These are phyloP conservation scores for Phrynosoma platyrhinos DNA, from an alignment of 2,113 vertebrate genomes.

Conservation along the genomic window DNA sequence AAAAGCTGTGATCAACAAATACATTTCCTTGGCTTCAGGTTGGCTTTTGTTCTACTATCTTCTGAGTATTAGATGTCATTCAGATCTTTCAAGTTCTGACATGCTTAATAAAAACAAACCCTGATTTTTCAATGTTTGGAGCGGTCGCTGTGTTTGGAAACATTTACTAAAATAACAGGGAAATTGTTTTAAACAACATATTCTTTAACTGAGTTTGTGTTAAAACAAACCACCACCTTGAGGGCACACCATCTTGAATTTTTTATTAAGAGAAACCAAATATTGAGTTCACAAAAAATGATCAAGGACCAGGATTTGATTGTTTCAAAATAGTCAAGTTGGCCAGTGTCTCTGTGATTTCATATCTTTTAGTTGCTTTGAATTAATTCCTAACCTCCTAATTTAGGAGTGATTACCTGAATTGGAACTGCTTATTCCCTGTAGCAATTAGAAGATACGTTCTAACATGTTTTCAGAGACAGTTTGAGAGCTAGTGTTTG, in stretches of 20 bases:
- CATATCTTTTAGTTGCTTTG: constrained; percentile 17
- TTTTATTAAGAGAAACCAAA: constrained; percentile 11
- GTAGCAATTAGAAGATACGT: constrained; percentile 15
- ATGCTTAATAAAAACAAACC: constrained; percentile 29
- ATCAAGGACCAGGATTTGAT: constrained; percentile 2
- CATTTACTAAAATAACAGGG: constrained; percentile 35
- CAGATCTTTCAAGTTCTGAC: constrained; percentile 10
- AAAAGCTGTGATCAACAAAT: constrained; percentile 35
- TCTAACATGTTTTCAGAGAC: constrained; percentile 26
- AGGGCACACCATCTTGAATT: constrained; percentile 4
- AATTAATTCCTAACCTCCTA: constrained; percentile 2
- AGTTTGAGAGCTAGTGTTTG: constrained; percentile 29
- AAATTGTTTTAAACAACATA: constrained; percentile 8
- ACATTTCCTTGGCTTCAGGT: constrained; percentile 15
- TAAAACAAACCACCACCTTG: constrained; percentile 1
- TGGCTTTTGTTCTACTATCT: constrained; percentile 8
- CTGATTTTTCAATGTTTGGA: constrained; percentile 12
- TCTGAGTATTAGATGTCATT: constrained; percentile 18
- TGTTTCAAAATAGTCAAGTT: constrained; percentile 7
- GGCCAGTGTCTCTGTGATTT: constrained; percentile 16
- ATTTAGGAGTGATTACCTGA: constrained; percentile 33
- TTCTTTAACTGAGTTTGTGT: constrained; percentile 34
- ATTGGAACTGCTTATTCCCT: constrained; percentile 32
- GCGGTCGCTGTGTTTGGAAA: constrained; percentile 26
- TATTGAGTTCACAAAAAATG: constrained; percentile 36